phyloP scores from a whole-genome alignment of 2,797 vertebrate genomes.

The Merluccius polli region DNA sequence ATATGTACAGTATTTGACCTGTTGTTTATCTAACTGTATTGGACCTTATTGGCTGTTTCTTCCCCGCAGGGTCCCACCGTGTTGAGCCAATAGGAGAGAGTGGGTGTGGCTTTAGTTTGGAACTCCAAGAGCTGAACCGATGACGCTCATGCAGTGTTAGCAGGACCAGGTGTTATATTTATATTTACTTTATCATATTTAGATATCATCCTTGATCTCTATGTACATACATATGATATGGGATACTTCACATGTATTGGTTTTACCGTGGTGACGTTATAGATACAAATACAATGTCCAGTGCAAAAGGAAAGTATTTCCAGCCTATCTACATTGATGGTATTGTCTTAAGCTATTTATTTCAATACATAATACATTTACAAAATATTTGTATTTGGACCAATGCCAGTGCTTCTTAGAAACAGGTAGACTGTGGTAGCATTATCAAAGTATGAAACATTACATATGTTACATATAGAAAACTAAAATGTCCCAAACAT shows the following conservation, averaged over 20 bases:
- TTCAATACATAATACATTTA: neutral
- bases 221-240: neutral
- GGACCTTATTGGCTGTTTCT: slow-evolving; percentile 26
- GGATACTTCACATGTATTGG: neutral
- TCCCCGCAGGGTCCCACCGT: slow-evolving; percentile 63
- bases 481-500: neutral
- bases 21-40: slow-evolving; percentile 30
- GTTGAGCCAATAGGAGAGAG: slow-evolving; percentile 69
- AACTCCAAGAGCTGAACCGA: slow-evolving; percentile 49
- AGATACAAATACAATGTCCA: neutral
- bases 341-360: neutral
- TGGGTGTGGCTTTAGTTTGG: slow-evolving; percentile 56
- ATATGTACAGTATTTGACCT: neutral
- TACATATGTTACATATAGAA: neutral
- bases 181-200: neutral
- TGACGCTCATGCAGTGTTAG: slow-evolving; percentile 31
- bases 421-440: neutral
- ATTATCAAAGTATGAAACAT: neutral
- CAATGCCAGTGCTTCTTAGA: neutral
- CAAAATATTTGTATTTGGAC: neutral
- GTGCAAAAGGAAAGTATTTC: neutral
- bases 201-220: too few species aligned
- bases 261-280: neutral
- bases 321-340: neutral
- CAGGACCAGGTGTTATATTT: neutral